A percentile compares a stretch with the other conserved stretches of the same genome.
phyloP scores from a whole-genome alignment of 2,797 vertebrate genomes.

The Apodemus agrarius region DNA sequence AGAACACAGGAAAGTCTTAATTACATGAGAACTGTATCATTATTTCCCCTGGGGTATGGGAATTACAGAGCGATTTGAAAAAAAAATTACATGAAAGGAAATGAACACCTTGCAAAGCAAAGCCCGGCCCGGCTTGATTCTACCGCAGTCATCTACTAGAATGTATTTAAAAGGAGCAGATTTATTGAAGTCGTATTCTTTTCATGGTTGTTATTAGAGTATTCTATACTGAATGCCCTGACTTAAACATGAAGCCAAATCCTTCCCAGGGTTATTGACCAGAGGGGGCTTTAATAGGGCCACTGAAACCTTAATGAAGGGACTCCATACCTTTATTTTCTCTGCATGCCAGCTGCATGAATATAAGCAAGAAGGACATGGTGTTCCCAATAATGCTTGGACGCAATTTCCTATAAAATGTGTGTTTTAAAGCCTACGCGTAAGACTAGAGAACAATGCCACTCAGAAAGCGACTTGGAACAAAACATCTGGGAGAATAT shows the following conservation, averaged over 20 bases:
- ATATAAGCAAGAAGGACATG: neutral
- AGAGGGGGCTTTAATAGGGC: neutral
- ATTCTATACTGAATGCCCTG: constrained; percentile 8
- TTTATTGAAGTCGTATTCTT: constrained; percentile 2
- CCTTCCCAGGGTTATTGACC: constrained; percentile 49
- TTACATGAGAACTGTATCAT: constrained; percentile 79
- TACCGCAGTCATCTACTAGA: constrained; percentile 68
- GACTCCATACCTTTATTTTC: constrained; percentile 24
- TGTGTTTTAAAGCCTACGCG: constrained; percentile 57
- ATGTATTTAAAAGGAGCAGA: constrained; percentile 68
- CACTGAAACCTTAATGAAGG: neutral
- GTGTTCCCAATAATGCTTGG: neutral
- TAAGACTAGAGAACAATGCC: neutral
- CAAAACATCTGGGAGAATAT: constrained; percentile 11
- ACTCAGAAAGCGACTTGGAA: constrained; percentile 37
- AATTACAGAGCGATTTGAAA: constrained; percentile 75
- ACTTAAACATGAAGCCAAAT: neutral
- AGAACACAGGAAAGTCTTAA: constrained; percentile 77
- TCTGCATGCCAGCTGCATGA: neutral
- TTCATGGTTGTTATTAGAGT: constrained; percentile 54
- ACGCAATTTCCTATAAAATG: constrained; percentile 40
- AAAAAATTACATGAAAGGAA: constrained; percentile 72
- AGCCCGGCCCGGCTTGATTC: constrained; percentile 54
- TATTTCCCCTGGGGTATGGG: constrained; percentile 69
- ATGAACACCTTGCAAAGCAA: constrained; percentile 76